Base-by-base conservation (phyloP, 2,888 invertebrate species). In the Apamea monoglypha region DNA sequence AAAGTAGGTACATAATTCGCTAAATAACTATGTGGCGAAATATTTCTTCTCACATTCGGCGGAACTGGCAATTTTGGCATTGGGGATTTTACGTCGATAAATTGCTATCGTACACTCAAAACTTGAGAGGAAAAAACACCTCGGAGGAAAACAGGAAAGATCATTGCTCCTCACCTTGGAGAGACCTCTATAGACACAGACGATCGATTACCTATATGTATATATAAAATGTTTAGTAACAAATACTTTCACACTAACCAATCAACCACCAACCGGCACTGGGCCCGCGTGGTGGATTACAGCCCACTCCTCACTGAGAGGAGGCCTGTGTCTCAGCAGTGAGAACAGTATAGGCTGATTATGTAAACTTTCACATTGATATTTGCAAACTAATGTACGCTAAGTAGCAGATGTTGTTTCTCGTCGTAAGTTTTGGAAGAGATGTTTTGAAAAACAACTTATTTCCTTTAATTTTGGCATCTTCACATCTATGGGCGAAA, bases 151-250 rank as follows among this genome's bases (percentile, higher is more conserved):
- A 67, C 61, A 76, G 64, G 68, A 75, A 78, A 82, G 74, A 86
- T 82, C 64, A 74, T 66, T 86, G 66, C 53, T 74, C 74, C 59
- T 84, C 68, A 66, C 70, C 76, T 86, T 86, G 68, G 44, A 3
- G 74, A 87, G 74, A 74, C 70, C 56, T 78, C 21, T 76, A 73
- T 73, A 21, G 47, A 56, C 6, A 29, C 25, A 53, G 53, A 12
- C 21, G 16, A 86, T 53, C 53, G 47, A 77, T 70, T 70, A 36
- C 29, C 12, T 56, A 66, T 67, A 59, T 36, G 76, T 56, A 66
- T 67, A 59, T 36, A 80, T 59, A 81, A 59, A 69, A 53, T 40
- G 21, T 76, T 75, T 50, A 47, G 59, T 32, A 66, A 81, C 16
- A 66, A 64, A 82, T 47, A 56, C 40, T 29, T 61, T 68, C 21